Conservation (phyloP, 2,888 invertebrate species). For the Chalcosyrphus nemorum region DNA sequence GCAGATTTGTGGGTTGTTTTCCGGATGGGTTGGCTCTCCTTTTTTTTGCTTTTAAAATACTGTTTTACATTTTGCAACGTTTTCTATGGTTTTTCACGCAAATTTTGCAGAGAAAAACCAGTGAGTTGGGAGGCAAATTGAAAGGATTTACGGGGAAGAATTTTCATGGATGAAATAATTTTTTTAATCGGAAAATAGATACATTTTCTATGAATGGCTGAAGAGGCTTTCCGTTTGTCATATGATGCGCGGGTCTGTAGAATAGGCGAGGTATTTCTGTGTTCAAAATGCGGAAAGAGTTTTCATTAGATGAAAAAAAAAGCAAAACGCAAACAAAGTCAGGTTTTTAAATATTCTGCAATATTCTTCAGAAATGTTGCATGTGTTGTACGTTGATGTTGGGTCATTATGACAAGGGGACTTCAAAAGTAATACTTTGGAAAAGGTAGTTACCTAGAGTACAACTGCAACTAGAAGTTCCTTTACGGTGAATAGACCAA, state of each 20-base stretch:
- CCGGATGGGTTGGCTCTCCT: slow-evolving; percentile 78
- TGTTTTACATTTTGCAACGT: slow-evolving; percentile 59
- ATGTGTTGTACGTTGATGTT: not conserved
- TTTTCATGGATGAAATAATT: slow-evolving; percentile 77
- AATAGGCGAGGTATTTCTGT: slow-evolving; percentile 27
- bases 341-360: not conserved
- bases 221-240: slow-evolving; percentile 49
- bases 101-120: slow-evolving; percentile 61
- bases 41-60: slow-evolving; percentile 65
- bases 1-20: slow-evolving; percentile 80
- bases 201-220: slow-evolving; percentile 61
- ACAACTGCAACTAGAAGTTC: too few relatives aligned
- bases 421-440: not conserved
- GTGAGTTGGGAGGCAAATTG: slow-evolving; percentile 57
- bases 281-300: slow-evolving; percentile 55
- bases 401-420: slow-evolving; percentile 7
- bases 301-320: slow-evolving; percentile 48
- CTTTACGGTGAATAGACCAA: too few relatives aligned
- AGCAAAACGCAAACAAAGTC: slow-evolving; percentile 25
- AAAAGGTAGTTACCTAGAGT: not conserved
- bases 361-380: not conserved
- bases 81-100: slow-evolving; percentile 21
- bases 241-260: not conserved
- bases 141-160: slow-evolving; percentile 73
- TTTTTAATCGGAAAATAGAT: slow-evolving; percentile 74